A percentile compares a stretch with the other conserved stretches of the same genome.
Conservation (phyloP, 2,113 vertebrate species). For the Pygoscelis antarcticus region DNA sequence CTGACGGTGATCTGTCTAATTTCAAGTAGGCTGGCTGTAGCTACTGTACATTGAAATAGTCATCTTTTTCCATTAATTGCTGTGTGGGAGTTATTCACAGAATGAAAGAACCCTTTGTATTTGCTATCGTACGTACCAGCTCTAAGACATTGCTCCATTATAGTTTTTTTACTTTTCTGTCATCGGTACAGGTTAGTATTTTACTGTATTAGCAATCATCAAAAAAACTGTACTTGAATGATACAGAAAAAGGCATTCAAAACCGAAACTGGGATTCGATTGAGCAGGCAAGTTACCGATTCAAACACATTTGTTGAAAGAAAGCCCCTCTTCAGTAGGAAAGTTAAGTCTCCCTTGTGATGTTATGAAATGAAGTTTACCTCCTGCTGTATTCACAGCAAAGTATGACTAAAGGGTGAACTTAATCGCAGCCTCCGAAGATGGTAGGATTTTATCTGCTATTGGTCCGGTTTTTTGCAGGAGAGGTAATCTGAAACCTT, state of each 20-base stretch:
- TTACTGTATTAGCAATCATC: conserved; percentile 51
- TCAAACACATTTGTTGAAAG: neutral
- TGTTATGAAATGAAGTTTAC: neutral
- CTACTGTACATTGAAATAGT: conserved; percentile 50
- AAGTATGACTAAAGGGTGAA: neutral
- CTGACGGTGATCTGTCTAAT: conserved; percentile 34
- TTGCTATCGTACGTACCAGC: conserved; percentile 39
- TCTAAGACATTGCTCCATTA: conserved; percentile 49
- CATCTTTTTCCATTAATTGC: conserved; percentile 64
- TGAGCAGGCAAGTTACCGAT: neutral
- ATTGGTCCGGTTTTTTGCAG: neutral
- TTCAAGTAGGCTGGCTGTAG: conserved; percentile 59
- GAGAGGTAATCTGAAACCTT: neutral
- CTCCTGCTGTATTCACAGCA: neutral
- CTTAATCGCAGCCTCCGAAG: neutral
- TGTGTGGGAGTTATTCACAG: conserved; percentile 70
- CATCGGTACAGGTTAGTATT: conserved; percentile 51
- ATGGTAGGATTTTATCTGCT: neutral
- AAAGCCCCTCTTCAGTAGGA: neutral
- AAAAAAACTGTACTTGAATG: conserved; percentile 24
- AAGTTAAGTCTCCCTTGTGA: neutral
- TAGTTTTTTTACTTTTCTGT: conserved; percentile 52
- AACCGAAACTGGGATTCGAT: neutral
- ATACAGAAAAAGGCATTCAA: neutral
- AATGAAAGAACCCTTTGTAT: conserved; percentile 71